These are phyloP conservation scores for Turnix velox DNA, from an alignment of 2,113 vertebrate genomes.

Conservation along the genomic window DNA sequence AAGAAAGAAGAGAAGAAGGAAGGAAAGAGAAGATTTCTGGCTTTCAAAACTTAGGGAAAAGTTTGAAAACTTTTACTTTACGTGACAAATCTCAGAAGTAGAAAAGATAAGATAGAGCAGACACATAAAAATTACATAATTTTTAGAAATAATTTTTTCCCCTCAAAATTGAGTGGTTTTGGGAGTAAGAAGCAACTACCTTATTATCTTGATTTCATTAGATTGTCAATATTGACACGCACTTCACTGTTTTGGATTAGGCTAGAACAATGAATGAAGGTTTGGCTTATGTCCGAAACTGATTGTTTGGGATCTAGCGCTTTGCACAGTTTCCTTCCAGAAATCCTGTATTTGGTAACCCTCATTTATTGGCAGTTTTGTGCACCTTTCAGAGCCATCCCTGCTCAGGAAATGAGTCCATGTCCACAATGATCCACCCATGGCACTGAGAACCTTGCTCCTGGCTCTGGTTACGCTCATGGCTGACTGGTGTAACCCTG, in stretches of 20 bases:
- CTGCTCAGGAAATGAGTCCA: background rate
- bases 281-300: background rate
- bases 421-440: accelerated
- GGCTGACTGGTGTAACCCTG: background rate
- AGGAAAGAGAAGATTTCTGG: background rate
- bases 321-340: background rate
- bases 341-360: background rate
- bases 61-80: background rate
- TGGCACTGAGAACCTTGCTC: background rate
- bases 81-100: background rate
- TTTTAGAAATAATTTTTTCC: background rate
- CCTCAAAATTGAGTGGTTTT: background rate
- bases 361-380: background rate
- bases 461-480: accelerated
- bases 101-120: background rate
- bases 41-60: background rate
- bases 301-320: background rate
- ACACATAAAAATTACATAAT: background rate
- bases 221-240: background rate
- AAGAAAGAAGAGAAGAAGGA: background rate
- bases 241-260: background rate
- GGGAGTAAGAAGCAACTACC: background rate
- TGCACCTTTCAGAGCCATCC: background rate
- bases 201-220: background rate
- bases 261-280: background rate